Evolutionary conservation across 2,888 invertebrate species (phyloP).

Genomic region (Silvanus unidentatus): DNA sequence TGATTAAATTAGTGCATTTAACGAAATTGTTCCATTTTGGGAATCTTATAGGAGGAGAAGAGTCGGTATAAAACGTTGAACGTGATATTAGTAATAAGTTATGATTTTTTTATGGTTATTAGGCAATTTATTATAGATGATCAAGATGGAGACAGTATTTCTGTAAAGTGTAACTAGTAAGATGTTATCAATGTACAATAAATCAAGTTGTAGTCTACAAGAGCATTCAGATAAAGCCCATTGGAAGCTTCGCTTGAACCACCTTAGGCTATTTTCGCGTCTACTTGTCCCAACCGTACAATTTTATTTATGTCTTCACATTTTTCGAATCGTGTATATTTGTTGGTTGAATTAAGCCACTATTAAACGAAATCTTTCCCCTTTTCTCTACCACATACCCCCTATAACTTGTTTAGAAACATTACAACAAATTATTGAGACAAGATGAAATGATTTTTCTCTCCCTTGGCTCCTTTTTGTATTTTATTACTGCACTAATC

Average conservation of each 20-base stretch:
- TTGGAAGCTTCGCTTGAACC: slow-evolving; percentile 40
- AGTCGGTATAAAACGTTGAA: too few species aligned
- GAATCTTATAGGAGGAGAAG: too few species aligned
- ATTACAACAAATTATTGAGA: too few species aligned
- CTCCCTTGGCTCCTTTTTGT: too few species aligned
- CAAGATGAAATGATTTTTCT: too few species aligned
- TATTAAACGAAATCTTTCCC: neutral
- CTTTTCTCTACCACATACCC: neutral
- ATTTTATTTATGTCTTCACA: slow-evolving; percentile 43
- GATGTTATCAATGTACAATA: slow-evolving; percentile 44
- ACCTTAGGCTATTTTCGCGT: slow-evolving; percentile 43
- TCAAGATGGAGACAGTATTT: slow-evolving; percentile 32
- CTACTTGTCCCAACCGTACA: slow-evolving; percentile 41
- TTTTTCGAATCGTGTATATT: slow-evolving; percentile 38
- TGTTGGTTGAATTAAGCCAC: slow-evolving; percentile 36
- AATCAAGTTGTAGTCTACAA: slow-evolving; percentile 44
- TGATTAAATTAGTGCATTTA: too few species aligned
- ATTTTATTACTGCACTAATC: too few species aligned
- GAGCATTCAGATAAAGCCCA: slow-evolving; percentile 40
- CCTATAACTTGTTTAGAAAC: too few species aligned
- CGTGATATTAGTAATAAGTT: too few species aligned
- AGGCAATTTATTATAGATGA: slow-evolving; percentile 32
- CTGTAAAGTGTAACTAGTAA: slow-evolving; percentile 40
- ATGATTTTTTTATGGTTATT: too few species aligned
- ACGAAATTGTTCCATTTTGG: too few species aligned